Conservation (phyloP, 2,888 invertebrate species). For the Tipula lateralis region DNA sequence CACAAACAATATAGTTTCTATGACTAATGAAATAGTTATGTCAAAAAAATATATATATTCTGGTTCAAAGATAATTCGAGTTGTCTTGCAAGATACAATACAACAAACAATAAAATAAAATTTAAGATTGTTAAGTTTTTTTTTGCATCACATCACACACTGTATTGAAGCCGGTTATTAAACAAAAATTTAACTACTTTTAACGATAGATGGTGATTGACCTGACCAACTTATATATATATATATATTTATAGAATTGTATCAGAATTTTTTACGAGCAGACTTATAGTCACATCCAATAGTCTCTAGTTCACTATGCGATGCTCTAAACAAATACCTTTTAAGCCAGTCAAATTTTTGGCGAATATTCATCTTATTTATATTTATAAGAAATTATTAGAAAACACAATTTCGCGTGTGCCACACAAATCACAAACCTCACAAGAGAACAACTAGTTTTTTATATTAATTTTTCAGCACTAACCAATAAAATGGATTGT, state of each 20-base stretch:
- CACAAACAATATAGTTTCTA: not conserved
- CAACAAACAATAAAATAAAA: not conserved
- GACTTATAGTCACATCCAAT: not conserved
- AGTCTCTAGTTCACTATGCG: not conserved
- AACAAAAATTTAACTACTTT: not conserved
- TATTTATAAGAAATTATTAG: not conserved
- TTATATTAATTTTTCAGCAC: constrained; percentile 11
- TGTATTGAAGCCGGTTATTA: not conserved
- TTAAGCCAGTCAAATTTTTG: not conserved
- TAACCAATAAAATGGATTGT: not conserved
- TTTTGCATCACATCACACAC: not conserved
- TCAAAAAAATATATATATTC: not conserved
- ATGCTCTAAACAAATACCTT: not conserved
- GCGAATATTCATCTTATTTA: not conserved
- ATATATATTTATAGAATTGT: not conserved
- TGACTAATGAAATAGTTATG: not conserved
- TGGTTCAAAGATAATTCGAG: not conserved
- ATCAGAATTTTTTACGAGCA: too few species aligned
- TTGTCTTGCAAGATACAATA: not conserved
- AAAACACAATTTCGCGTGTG: not conserved
- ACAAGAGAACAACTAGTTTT: constrained; percentile 5
- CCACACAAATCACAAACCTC: not conserved
- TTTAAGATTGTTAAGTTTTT: not conserved
- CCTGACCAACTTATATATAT: not conserved
- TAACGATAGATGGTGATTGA: not conserved